Conservation (phyloP, 1,140 invertebrate genomes). For the Tetragnatha versicolor region DNA sequence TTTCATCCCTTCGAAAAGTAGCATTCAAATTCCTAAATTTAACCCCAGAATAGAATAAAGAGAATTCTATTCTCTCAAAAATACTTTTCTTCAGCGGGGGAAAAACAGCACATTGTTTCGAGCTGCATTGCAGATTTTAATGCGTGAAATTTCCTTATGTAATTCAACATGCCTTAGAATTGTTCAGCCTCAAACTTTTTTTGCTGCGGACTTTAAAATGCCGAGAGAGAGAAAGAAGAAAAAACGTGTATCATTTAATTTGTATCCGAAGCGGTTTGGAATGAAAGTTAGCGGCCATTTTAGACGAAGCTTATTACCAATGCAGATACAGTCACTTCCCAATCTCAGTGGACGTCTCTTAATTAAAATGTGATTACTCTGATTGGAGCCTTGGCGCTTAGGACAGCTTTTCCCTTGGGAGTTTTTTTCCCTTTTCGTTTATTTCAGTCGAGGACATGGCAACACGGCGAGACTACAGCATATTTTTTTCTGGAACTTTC, state of each 20-base stretch:
- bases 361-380: slow-evolving; percentile 31
- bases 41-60: too few relatives aligned
- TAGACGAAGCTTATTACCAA: slow-evolving; percentile 1
- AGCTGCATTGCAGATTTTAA: neutral
- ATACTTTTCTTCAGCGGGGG: too few relatives aligned
- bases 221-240: too few relatives aligned
- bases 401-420: neutral
- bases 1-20: too few relatives aligned
- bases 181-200: neutral
- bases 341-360: neutral
- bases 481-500: slow-evolving; percentile 10
- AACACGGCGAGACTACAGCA: neutral
- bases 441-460: neutral
- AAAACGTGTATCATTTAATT: neutral
- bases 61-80: too few relatives aligned
- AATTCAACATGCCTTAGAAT: neutral
- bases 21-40: too few relatives aligned
- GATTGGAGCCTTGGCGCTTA: neutral
- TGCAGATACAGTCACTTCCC: slow-evolving; percentile 5
- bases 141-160: neutral
- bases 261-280: neutral
- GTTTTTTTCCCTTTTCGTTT: too few relatives aligned
- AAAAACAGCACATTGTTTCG: too few relatives aligned
- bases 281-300: neutral
- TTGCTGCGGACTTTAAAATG: neutral